Evolutionary conservation across 92 coral and sea anemone genomes (phyloP), one percentile per base, ranked within the genome.

Genomic region (Zoanthus sansibaricus): DNA sequence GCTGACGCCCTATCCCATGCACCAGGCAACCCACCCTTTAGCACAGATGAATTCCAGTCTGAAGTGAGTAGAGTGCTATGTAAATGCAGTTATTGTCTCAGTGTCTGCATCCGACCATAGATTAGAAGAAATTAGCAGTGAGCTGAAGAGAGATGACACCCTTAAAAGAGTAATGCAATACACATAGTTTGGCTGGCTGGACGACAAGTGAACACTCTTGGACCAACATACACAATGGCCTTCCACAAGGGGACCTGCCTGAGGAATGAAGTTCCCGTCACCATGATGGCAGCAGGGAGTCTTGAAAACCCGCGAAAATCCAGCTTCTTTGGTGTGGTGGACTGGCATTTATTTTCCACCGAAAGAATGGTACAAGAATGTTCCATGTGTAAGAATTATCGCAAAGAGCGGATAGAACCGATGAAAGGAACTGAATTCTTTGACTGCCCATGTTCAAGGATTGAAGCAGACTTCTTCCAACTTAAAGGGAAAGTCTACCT

Each of bases 311-410:
- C 77, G 67, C 37, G 56, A 70, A 54, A 83, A 83, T 74, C 69
- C 87, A 83, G 78, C 78, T 48, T 83, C 87, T 62, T 83, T 68
- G 21, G 87, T 83, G n/a, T 83, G 87, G 87, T 83, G 87, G 87
- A 67, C 78, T 14, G 77, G 46, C 32, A 69, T 83, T 46, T 69
- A 70, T 7, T 47, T 55, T 67, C 69, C 54, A 68, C 69, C 6
- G 78, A 83, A 74, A 64, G 68, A 30, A 83, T 48, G 87, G 78
- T 83, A 3, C 67, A 78, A 52, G 75, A 83, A 72, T 69, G 87
- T 45, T 66, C 78, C 18, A 45, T 70, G 77, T 83, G 87, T 47
- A 69, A 83, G 58, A 82, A 70, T 11, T 56, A 82, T 74, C 75
- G 84, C 70, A 42, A 61, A 79, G 51, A 56, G 7, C 84, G 52